phyloP scores from a whole-genome alignment of 2,113 vertebrate genomes.

The Asarcornis scutulata region DNA sequence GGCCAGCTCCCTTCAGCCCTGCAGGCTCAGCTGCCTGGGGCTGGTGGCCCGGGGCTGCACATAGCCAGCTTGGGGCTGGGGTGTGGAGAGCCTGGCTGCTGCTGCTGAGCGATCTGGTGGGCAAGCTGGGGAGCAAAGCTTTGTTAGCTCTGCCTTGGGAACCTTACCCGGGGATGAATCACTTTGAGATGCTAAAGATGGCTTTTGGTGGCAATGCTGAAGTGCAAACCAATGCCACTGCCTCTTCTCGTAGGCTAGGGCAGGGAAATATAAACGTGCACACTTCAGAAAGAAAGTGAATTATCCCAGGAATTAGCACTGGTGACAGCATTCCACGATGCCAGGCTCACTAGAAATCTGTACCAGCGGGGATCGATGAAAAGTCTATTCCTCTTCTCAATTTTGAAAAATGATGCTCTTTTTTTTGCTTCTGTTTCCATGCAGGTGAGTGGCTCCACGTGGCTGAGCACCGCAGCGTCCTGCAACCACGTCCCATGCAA shows the following conservation, averaged over 20 bases:
- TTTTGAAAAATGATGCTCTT: neutral
- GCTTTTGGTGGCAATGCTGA: neutral
- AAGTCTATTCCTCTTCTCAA: slow-evolving; percentile 20
- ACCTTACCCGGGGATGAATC: neutral
- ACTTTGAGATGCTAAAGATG: neutral
- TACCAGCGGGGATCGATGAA: neutral
- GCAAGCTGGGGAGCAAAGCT: neutral
- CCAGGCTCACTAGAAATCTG: neutral
- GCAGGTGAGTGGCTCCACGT: slow-evolving; percentile 4
- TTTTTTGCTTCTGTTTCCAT: slow-evolving; percentile 13
- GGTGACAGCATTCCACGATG: neutral
- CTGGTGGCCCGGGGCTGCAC: neutral
- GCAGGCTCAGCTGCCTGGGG: neutral
- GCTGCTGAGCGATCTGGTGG: neutral
- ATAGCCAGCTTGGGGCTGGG: neutral
- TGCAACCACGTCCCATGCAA: neutral
- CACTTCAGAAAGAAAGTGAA: too few species aligned
- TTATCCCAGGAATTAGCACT: neutral
- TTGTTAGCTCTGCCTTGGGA: neutral
- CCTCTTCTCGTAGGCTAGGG: neutral
- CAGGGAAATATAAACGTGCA: neutral
- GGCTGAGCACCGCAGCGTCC: neutral
- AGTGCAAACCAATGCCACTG: neutral
- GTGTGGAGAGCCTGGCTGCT: neutral
- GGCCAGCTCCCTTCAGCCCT: accelerated